These are phyloP conservation scores for Linyphia triangularis DNA, from an alignment of 2,888 invertebrate species.

Conservation along the genomic window DNA sequence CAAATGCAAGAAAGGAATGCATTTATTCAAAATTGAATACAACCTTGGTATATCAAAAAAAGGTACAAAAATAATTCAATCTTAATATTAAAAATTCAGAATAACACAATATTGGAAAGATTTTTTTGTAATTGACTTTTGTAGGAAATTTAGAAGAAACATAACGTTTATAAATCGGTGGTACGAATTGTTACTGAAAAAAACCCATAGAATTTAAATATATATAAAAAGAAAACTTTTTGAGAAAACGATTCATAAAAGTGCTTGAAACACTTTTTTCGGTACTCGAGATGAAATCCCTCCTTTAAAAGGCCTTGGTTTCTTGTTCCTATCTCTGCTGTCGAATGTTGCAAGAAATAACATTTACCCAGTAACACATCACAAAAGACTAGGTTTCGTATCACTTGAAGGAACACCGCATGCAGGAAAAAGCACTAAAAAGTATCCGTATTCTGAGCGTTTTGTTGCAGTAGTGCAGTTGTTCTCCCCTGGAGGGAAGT, in stretches of 20 bases:
- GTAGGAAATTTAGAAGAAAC: too few relatives aligned
- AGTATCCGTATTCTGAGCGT: slow-evolving; percentile 5
- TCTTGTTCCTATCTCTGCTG: not conserved
- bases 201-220: not conserved
- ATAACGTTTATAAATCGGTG: too few relatives aligned
- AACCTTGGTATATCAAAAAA: too few relatives aligned
- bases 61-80: too few relatives aligned
- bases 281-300: not conserved
- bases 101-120: too few relatives aligned
- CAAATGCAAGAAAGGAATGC: too few relatives aligned
- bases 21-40: too few relatives aligned
- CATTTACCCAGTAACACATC: slow-evolving; percentile 19
- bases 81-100: too few relatives aligned
- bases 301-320: not conserved
- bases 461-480: not conserved
- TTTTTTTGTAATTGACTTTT: too few relatives aligned
- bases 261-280: not conserved
- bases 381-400: not conserved
- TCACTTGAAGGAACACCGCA: slow-evolving; percentile 15
- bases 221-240: not conserved
- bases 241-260: not conserved
- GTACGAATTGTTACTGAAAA: too few relatives aligned
- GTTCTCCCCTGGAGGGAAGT: slow-evolving; percentile 1
- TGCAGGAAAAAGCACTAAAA: slow-evolving; percentile 33
- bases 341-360: not conserved